Evolutionary conservation across 2,888 invertebrate genomes (phyloP).

Genomic region (Nowickia ferox): DNA sequence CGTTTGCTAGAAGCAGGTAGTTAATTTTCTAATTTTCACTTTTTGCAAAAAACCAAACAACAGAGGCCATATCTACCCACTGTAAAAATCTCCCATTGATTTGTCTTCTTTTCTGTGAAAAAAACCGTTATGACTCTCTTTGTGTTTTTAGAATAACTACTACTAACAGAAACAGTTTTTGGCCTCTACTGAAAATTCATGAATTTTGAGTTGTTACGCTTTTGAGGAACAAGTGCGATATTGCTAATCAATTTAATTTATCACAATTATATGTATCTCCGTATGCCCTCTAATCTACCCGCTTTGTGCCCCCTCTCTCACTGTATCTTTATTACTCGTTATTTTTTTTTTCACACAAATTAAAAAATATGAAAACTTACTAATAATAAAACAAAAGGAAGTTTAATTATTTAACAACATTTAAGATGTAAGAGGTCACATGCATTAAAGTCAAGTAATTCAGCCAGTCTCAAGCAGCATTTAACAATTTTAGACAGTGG

Average conservation of each 20-base stretch:
- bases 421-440: constrained; percentile 66
- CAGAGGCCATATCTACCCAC: too few species aligned
- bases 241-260: constrained; percentile 48
- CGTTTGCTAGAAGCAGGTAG: too few species aligned
- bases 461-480: constrained; percentile 31
- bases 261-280: constrained; percentile 42
- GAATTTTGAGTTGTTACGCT: too few species aligned
- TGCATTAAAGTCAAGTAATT: constrained; percentile 56
- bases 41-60: too few species aligned
- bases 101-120: too few species aligned
- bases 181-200: too few species aligned
- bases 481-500: constrained; percentile 47
- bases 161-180: too few species aligned
- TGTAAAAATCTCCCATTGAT: too few species aligned
- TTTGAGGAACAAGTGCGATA: too few species aligned
- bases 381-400: constrained; percentile 56
- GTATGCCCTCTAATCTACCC: not conserved
- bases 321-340: not conserved
- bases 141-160: too few species aligned
- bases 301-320: not conserved
- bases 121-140: too few species aligned
- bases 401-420: constrained; percentile 63
- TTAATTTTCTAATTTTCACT: too few species aligned
- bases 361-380: constrained; percentile 39
- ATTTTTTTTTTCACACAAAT: constrained; percentile 28